phyloP scores from a whole-genome alignment of 1,140 invertebrate genomes.

The Caenorhabditis elegans region WBcel235 BX284603.4:8747501-8748000 shows the following conservation, averaged over 20 bases:
- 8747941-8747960: conserved; percentile 54
- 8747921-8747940: conserved; percentile 49
- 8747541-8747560: too few species aligned
- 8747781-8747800: conserved; percentile 65
- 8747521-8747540: too few species aligned
- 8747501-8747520: too few species aligned
- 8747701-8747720: too few species aligned
- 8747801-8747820: conserved; percentile 61
- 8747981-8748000: conserved; percentile 60
- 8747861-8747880: background rate
- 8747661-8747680: too few species aligned
- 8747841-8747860: conserved; percentile 50
- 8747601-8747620: too few species aligned
- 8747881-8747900: conserved; percentile 3
- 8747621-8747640: too few species aligned
- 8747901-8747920: background rate
- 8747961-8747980: conserved; percentile 61
- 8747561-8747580: too few species aligned
- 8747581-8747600: too few species aligned
- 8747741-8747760: conserved; percentile 63
- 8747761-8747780: conserved; percentile 65
- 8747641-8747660: too few species aligned
- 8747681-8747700: too few species aligned
- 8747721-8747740: conserved; percentile 66
- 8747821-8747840: conserved; percentile 60